Base-by-base conservation (phyloP, 2,888 invertebrate species). In the Bombyx huttoni region DNA sequence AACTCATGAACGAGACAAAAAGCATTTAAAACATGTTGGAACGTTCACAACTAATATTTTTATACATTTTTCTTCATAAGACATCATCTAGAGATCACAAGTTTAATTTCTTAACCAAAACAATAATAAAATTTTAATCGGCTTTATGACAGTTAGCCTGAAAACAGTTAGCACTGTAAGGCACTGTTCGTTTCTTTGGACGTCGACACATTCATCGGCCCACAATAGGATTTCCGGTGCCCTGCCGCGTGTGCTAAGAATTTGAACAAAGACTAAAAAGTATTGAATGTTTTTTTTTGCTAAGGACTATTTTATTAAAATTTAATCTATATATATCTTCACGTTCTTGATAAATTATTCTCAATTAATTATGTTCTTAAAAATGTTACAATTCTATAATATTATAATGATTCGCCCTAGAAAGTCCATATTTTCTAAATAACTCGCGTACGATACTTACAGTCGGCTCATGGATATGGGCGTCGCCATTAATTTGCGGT, bases 401-500 rank as follows among this genome's bases (percentile, higher is more conserved):
- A 24, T 24, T 24, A 24, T 24, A 24, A 24, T 24, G 24, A 24
- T 24, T 24, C 3, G 24, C 24, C 24, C 2, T 24, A 24, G 3
- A 5, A 24, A 24, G 5, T 24, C 24, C 24, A 24, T 24, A 7
- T 12, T 40, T 40, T 40, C 40, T 40, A 40, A 40, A 12, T 40
- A 40, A 3, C 5, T 24, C 2, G 24, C 24, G 5, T 24, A 5
- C 24, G 34, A 13, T 12, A 48, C 51, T 89, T 76, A 92, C 92
- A 75, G 89, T 87, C 65, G 75, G 76, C 63, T 91, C 91, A 60
- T 79, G 70, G 60, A 79, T 92, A 76, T 93, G 92, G 53, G 92
- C 91, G 61, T 92, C 92, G 57, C 93, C 93, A 73, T 94, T 94
- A 66, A 93, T 91, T 69, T 93, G 94, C 60, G 93, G 93, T 70